Percentiles rank a stretch among this genome's conserved stretches.
Conservation (phyloP, 2,888 invertebrate species). For the Venusia cambrica region DNA sequence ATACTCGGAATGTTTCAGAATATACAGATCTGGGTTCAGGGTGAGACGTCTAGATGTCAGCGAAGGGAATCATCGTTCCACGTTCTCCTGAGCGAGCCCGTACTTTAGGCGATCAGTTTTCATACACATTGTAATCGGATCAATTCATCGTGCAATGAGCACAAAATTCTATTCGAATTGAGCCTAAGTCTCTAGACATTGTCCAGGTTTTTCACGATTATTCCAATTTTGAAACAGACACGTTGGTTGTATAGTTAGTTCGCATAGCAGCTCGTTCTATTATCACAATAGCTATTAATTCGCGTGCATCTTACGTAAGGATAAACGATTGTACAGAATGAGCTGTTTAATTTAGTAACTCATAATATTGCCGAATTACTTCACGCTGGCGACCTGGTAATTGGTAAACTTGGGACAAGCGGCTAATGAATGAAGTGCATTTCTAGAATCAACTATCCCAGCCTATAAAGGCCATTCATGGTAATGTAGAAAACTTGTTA, state of each 20-base stretch:
- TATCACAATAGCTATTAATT: conserved; percentile 59
- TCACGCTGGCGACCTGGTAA: conserved; percentile 51
- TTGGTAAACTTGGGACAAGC: no score
- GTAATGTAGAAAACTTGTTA: conserved; percentile 13
- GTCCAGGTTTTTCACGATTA: no score
- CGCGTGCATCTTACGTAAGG: conserved; percentile 55
- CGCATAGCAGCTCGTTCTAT: conserved; percentile 43
- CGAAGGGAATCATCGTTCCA: no score
- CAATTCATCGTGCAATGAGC: no score
- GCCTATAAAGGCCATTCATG: conserved; percentile 26
- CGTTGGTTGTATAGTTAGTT: conserved; percentile 26
- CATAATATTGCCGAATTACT: conserved; percentile 44
- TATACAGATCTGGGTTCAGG: no score
- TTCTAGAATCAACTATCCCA: conserved; percentile 28
- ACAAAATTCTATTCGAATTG: no score
- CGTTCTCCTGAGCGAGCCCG: no score
- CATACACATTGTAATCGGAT: no score
- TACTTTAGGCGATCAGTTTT: no score
- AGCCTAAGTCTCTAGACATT: no score
- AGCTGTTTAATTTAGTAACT: conserved; percentile 57
- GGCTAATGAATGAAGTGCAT: conserved; percentile 36
- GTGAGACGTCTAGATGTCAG: no score
- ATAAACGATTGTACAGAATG: conserved; percentile 51
- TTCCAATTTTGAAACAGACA: conserved; percentile 4
- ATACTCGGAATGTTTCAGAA: no score